phyloP scores from a whole-genome alignment of 2,797 vertebrate species.

The Microctenopoma steveboyesi region DNA sequence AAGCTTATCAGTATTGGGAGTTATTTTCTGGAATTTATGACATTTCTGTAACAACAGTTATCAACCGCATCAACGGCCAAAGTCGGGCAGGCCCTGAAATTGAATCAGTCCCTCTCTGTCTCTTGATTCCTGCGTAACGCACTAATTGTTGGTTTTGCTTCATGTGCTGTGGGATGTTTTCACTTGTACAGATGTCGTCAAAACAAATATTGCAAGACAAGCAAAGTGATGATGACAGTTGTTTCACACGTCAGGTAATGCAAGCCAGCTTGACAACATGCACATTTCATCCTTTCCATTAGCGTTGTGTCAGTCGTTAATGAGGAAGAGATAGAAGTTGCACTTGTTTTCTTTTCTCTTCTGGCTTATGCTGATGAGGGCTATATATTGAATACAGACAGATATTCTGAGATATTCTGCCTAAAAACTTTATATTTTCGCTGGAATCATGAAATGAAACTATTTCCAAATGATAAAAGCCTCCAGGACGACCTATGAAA shows the following conservation, averaged over 20 bases:
- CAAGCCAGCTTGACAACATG: conserved; percentile 11
- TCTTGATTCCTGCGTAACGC: not conserved
- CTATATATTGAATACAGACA: too few relatives aligned
- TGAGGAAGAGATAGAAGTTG: conserved; percentile 1
- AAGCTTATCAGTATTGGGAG: conserved; percentile 37
- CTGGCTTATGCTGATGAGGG: not conserved
- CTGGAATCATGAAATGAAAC: not conserved
- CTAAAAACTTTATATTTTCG: not conserved
- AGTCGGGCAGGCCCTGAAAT: conserved; percentile 7
- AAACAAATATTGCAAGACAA: conserved; percentile 40
- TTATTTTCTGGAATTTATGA: conserved; percentile 35
- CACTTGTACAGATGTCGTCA: conserved; percentile 34
- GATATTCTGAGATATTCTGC: not conserved
- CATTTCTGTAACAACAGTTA: conserved; percentile 14
- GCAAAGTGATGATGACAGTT: conserved; percentile 25
- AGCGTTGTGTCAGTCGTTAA: conserved; percentile 14
- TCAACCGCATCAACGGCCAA: conserved; percentile 29
- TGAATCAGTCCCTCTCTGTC: not conserved
- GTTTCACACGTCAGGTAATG: conserved; percentile 31
- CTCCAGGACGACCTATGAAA: not conserved
- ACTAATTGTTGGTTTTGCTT: conserved; percentile 44
- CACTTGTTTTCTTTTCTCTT: not conserved
- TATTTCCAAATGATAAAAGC: not conserved
- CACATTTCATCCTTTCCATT: conserved; percentile 19
- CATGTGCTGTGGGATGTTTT: conserved; percentile 18